Conservation (phyloP, 2,797 vertebrate species). For the Anableps anableps region DNA sequence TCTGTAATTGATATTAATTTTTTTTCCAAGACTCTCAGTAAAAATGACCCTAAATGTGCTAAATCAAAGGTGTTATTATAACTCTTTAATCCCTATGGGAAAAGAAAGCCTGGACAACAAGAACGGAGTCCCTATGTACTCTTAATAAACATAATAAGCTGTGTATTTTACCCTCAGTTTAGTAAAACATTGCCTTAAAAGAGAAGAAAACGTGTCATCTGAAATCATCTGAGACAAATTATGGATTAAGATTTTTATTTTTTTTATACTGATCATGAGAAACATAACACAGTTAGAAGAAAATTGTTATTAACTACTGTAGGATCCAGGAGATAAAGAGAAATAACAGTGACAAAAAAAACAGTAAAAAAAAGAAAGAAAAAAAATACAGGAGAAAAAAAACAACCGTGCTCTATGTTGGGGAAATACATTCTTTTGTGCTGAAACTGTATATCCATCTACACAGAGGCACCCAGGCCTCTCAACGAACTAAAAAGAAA, state of each 20-base stretch:
- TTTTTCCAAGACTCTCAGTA: background rate
- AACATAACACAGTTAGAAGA: conserved; percentile 48
- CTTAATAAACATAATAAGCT: background rate
- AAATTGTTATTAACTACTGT: conserved; percentile 41
- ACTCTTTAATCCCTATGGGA: no score
- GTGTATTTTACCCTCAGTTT: background rate
- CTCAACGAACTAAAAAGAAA: background rate
- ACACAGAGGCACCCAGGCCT: background rate
- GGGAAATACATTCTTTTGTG: conserved; percentile 29
- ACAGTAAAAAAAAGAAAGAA: background rate
- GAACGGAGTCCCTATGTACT: background rate
- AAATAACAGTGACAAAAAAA: background rate
- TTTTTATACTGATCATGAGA: conserved; percentile 53
- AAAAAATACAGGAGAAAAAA: background rate
- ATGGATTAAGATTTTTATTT: conserved; percentile 13
- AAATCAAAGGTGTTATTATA: background rate
- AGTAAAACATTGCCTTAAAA: background rate
- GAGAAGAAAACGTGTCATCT: background rate
- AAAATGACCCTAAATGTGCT: background rate
- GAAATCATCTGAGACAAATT: background rate
- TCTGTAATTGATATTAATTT: no score
- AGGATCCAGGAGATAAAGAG: conserved; percentile 14
- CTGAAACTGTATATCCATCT: conserved; percentile 4
- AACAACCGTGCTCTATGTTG: conserved; percentile 30
- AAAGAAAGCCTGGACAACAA: no score